Conservation (phyloP, 2,113 vertebrate genomes). For the Gobio gobio region DNA sequence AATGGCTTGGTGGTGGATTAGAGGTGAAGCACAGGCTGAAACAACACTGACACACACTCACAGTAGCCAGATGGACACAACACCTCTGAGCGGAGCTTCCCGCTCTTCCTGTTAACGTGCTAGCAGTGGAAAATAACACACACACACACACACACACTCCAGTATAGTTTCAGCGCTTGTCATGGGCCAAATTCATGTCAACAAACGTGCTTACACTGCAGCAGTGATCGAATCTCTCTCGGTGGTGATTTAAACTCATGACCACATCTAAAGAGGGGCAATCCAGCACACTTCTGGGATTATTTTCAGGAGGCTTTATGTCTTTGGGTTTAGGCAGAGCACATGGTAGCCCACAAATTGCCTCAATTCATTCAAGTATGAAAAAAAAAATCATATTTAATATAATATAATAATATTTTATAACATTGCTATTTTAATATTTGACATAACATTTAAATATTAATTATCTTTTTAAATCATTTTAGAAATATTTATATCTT, state of each 20-base stretch:
- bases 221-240: background rate
- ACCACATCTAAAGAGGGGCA: background rate
- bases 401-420: too few species aligned
- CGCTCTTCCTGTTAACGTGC: constrained; percentile 49
- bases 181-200: background rate
- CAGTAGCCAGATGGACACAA: constrained; percentile 47
- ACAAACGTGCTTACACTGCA: background rate
- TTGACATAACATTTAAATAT: too few species aligned
- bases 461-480: too few species aligned
- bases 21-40: constrained; percentile 47
- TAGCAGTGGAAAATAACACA: constrained; percentile 46
- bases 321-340: background rate
- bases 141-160: background rate
- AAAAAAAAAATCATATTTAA: too few species aligned
- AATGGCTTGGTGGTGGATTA: constrained; percentile 49
- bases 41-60: constrained; percentile 49
- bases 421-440: too few species aligned
- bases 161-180: background rate
- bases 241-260: background rate
- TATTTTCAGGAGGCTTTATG: background rate
- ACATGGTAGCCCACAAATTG: background rate
- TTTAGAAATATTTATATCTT: too few species aligned
- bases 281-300: background rate
- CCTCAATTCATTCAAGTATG: too few species aligned
- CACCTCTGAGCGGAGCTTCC: constrained; percentile 34